Percentiles rank a stretch among this genome's conserved stretches.
These are phyloP conservation scores for Hipposideros larvatus DNA, from an alignment of 2,797 vertebrate genomes.

Conservation along the genomic window DNA sequence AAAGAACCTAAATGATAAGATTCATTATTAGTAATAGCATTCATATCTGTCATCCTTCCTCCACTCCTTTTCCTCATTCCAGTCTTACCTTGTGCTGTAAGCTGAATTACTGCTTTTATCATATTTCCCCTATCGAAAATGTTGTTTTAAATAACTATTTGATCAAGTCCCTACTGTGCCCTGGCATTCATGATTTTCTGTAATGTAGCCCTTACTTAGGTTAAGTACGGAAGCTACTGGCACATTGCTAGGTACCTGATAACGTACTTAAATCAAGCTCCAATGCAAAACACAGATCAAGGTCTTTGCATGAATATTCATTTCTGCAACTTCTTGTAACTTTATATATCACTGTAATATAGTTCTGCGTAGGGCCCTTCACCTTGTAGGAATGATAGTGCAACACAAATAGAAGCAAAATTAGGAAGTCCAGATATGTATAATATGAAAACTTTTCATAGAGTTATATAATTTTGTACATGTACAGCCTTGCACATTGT, in stretches of 20 bases:
- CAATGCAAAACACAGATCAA: not conserved
- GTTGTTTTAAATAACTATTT: not conserved
- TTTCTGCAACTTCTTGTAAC: not conserved
- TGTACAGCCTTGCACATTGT: not conserved
- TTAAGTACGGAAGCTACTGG: not conserved
- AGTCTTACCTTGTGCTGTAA: not conserved
- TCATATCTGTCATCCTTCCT: not conserved
- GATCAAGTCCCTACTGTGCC: not conserved
- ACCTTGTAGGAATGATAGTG: not conserved
- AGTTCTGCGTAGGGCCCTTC: not conserved
- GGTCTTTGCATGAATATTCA: not conserved
- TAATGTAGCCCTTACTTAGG: not conserved
- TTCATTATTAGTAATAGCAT: not conserved
- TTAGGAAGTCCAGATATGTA: not conserved
- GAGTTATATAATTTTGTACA: not conserved
- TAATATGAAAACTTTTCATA: constrained; percentile 1
- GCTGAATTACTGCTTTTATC: not conserved
- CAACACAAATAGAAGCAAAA: constrained; percentile 32
- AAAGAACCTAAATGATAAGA: not conserved
- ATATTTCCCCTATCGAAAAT: not conserved
- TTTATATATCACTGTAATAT: not conserved
- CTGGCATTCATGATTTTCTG: not conserved
- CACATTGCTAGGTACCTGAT: not conserved
- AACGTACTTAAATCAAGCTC: not conserved
- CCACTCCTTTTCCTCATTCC: not conserved